A percentile compares a stretch with the other conserved stretches of the same genome.
Evolutionary conservation across 2,113 vertebrate genomes (phyloP).

Genomic region (Sarotherodon lohbergeri): DNA sequence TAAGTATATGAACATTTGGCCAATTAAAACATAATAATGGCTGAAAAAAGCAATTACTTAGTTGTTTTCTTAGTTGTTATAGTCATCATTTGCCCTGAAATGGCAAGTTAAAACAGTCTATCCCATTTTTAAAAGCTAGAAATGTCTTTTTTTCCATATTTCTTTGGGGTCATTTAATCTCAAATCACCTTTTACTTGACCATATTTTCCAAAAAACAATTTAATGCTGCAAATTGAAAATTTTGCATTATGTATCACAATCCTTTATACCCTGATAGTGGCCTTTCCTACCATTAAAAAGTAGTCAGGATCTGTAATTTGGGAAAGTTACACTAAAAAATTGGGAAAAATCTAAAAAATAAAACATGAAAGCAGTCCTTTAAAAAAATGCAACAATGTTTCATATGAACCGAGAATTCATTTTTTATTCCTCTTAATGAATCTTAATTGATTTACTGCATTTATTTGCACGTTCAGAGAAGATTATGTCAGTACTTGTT

Average conservation of each 20-base stretch:
- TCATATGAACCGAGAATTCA: not conserved
- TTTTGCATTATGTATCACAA: not conserved
- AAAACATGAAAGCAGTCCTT: not conserved
- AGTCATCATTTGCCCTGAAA: not conserved
- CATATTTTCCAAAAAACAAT: not conserved
- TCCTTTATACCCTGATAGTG: not conserved
- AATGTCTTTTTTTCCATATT: not conserved
- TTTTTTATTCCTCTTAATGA: not conserved
- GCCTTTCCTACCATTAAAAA: not conserved
- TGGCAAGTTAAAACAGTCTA: not conserved
- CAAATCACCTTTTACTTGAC: not conserved
- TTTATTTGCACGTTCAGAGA: not conserved
- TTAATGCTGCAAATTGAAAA: not conserved
- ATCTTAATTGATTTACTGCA: not conserved
- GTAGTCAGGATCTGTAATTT: not conserved
- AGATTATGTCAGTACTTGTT: not conserved
- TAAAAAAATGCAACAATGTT: not conserved
- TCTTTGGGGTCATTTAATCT: not conserved
- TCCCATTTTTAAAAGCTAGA: not conserved
- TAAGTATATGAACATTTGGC: not conserved
- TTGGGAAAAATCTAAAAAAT: not conserved
- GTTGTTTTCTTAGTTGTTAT: not conserved
- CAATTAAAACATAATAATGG: not conserved
- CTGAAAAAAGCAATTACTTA: not conserved
- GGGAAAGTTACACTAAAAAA: not conserved